Base-by-base conservation (phyloP, 2,113 vertebrate genomes). In the Lates calcarifer region DNA sequence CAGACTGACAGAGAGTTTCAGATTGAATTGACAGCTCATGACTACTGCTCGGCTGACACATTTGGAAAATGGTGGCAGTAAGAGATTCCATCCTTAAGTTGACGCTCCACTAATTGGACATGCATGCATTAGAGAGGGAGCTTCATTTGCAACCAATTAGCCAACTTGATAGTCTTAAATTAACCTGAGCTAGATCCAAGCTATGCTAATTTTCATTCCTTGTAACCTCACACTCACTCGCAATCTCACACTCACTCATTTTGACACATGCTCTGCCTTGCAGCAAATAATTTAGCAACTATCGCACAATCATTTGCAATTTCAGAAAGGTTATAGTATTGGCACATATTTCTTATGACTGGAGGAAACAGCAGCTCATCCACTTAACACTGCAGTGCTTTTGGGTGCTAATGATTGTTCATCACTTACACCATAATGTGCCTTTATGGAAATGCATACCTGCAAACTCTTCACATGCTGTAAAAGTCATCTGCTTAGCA, bases 111-210 rank as follows among this genome's bases (percentile, higher is more conserved):
- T 94, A 94, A 95, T 94, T 92, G 74, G 85, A 90, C 84, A 79
- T 65, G 51, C 76, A 82, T 35, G 35, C 79, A 73, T 49, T 60
- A 68, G 72, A 87, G 77, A 82, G 82, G 64, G 51, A 74, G 60
- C 35, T 81, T 83, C 68, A 91, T 93, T 93, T 91, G 82, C 90
- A 92, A 91, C 83, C 87, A 92, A 94, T 95, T 93, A 95, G 90
- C 82, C 80, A 41, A 84, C 82, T 64, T 77, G 86, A 90, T 89
- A 77, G 85, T 83, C 81, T 90, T 81, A 86, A 91, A 94, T 94
- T 84, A 92, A 88, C 87, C 85, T 71, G 55, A 33, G 81, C 72
- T 39, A 41, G 57, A 83, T 88, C 76, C 61, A 37, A 63, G 69
- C 69, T 45, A 33, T 70, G 53, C 53, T 85, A 69, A 71, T 82